Conservation (phyloP, 2,888 invertebrate genomes). For the Thereva unica region DNA sequence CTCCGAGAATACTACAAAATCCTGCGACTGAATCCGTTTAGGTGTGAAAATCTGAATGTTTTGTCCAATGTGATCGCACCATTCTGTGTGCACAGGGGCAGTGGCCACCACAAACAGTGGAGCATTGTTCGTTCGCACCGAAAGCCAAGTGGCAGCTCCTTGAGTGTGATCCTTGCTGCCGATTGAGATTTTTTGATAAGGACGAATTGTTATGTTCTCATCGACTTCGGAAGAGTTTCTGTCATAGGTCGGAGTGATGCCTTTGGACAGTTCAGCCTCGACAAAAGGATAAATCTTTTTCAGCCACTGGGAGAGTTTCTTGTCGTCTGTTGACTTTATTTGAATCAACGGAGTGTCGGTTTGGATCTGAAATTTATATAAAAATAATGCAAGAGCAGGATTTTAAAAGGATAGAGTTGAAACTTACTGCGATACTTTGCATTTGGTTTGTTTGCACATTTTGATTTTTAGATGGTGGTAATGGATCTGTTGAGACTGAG, state of each 20-base stretch:
- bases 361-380: conserved; percentile 52
- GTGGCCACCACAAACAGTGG: conserved; percentile 52
- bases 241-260: conserved; percentile 49
- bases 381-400: neutral
- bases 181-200: conserved; percentile 51
- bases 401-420: neutral
- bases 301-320: conserved; percentile 59
- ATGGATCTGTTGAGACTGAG: conserved; percentile 51
- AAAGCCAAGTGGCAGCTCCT: conserved; percentile 54
- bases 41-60: conserved; percentile 51
- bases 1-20: conserved; percentile 50
- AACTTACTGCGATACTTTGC: conserved; percentile 43
- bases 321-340: conserved; percentile 51
- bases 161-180: conserved; percentile 41
- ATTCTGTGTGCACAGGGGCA: conserved; percentile 52
- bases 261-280: conserved; percentile 58
- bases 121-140: conserved; percentile 54
- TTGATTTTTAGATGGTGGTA: conserved; percentile 45
- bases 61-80: conserved; percentile 56
- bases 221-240: conserved; percentile 11
- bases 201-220: conserved; percentile 44
- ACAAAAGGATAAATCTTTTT: conserved; percentile 59
- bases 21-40: conserved; percentile 48
- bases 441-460: conserved; percentile 47
- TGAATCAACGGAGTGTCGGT: conserved; percentile 49